Conservation (phyloP, 2,113 vertebrate genomes). For the Nannobrachium achirus region DNA sequence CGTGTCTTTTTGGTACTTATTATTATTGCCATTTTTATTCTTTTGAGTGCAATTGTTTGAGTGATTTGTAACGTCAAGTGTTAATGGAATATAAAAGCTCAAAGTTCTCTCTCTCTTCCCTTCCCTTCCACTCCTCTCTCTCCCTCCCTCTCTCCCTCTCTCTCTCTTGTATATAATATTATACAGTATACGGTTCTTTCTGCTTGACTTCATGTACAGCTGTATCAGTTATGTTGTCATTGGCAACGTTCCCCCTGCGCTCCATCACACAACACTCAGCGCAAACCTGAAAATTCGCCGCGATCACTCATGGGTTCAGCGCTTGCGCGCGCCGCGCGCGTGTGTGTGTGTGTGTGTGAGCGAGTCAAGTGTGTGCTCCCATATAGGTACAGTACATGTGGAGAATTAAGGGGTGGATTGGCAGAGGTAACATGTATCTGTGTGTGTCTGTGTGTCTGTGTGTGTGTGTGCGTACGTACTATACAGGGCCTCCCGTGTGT, state of each 20-base stretch:
- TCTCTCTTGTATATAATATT: no score
- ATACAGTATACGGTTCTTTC: slow-evolving; percentile 40
- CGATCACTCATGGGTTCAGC: slow-evolving; percentile 48
- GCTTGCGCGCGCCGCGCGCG: no score
- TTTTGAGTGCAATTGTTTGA: no score
- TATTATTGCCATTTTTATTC: no score
- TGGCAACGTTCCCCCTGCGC: slow-evolving; percentile 41
- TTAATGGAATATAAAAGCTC: no score
- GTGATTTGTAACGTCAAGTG: no score
- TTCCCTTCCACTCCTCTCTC: slow-evolving; percentile 7
- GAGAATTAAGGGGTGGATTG: no score
- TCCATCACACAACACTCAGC: slow-evolving; percentile 31
- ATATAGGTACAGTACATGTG: no score
- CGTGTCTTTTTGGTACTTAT: no score
- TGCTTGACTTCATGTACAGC: slow-evolving; percentile 19
- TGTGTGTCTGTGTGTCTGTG: slow-evolving; percentile 13
- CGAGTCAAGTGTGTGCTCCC: no score
- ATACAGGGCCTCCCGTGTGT: not conserved
- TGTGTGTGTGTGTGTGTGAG: slow-evolving; percentile 4
- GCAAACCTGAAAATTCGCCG: slow-evolving; percentile 55
- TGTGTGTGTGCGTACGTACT: slow-evolving; percentile 12
- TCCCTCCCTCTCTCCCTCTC: not conserved
- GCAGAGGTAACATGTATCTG: no score
- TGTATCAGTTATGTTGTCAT: slow-evolving; percentile 27
- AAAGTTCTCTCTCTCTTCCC: slow-evolving; percentile 25